These are phyloP conservation scores for Phrynocephalus vlangalii DNA, from an alignment of 2,797 vertebrate genomes.

Conservation along the genomic window DNA sequence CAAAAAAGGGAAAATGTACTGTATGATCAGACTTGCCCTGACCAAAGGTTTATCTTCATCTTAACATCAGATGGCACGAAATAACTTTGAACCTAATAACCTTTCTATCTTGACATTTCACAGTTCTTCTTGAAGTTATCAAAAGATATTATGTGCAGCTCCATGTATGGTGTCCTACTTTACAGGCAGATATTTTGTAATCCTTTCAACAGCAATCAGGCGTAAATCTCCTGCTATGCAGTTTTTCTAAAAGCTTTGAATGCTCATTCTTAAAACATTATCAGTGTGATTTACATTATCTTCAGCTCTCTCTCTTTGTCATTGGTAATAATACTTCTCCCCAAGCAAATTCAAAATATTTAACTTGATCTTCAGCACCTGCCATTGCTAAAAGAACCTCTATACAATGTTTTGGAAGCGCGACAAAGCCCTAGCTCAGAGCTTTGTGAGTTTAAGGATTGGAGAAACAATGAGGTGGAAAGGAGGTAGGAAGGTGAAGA, in stretches of 20 bases:
- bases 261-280: not conserved
- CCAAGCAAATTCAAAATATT: slow-evolving; percentile 5
- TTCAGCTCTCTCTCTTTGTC: not conserved
- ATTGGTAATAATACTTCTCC: slow-evolving; percentile 12
- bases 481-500: not conserved
- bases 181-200: not conserved
- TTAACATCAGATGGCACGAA: not conserved
- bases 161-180: not conserved
- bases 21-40: not conserved
- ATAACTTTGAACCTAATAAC: not conserved
- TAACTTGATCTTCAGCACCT: not conserved
- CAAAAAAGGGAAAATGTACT: not conserved
- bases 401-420: not conserved
- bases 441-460: not conserved
- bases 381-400: not conserved
- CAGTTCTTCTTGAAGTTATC: not conserved
- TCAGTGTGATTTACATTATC: not conserved
- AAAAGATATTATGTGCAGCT: not conserved
- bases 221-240: not conserved
- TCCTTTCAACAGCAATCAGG: not conserved
- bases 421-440: slow-evolving; percentile 5
- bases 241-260: not conserved
- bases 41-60: slow-evolving; percentile 8
- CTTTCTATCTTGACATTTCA: not conserved
- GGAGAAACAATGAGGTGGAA: not conserved